Evolutionary conservation across 2,888 invertebrate genomes (phyloP), one percentile per base, ranked within the genome.

Genomic region (Pammene fasciana): DNA sequence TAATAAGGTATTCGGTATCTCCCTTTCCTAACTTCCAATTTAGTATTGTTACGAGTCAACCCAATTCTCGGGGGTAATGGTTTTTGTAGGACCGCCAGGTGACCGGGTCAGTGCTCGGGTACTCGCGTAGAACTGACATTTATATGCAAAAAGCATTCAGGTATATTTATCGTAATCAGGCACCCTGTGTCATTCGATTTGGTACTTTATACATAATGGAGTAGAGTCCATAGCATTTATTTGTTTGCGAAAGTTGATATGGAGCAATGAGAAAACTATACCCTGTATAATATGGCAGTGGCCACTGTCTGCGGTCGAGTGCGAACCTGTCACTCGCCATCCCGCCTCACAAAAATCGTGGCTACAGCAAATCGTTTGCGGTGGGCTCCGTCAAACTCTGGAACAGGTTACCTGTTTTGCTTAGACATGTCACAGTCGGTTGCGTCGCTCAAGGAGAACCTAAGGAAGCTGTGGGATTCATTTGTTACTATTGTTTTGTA

Each of bases 91-190:
- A 65, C 46, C 54, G 54, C 26, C 38, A 68, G 48, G 46, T 70
- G 54, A 54, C 59, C 65, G 46, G 70, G 70, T 60, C 65, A 70
- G n/a, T 65, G 60, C 54, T 60, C 70, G 54, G 65, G 46, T 14
- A 38, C 54, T 60, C 70, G 54, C 70, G 46, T 14, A 38, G 36
- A 54, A 60, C 60, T 70, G 65, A 70, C 70, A 70, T 70, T 70
- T 70, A 70, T 65, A 70, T 65, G 65, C 68, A 60, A 70, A 68
- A 68, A 65, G 57, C 57, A 59, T 65, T 57, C 26, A 26, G 26
- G 36, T 59, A 65, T 65, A 65, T 36, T 34, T 52, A 36, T 9
- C 45, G 50, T 62, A 41, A 41, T 50, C 9, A 38, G 38, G 43
- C 43, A n/a, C 13, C 1, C 18, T 26, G 7, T 45, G 62, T 9